Evolutionary conservation across 2,797 vertebrate genomes (phyloP), one percentile per base, ranked within the genome.

Genomic region (Prunella strophiata): DNA sequence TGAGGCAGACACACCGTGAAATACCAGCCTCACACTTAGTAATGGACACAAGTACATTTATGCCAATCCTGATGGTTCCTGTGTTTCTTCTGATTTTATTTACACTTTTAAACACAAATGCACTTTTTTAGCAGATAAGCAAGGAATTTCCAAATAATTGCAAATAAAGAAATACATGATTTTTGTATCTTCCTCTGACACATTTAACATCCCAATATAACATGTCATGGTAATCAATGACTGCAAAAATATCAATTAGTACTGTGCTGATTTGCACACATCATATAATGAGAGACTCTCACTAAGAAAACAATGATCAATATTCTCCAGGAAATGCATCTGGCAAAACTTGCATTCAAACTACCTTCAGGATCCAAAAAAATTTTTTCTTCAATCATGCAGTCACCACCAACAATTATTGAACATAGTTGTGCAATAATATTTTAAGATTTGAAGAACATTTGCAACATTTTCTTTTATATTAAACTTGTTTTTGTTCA

Each of bases 141-240:
- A 80, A 88, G 25, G 19, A 47, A 82, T 65, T 85, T 74, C 11
- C 7, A 50, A 91, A 68, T 34, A 59, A 73, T 1, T 67, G 10
- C 10, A 93, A 91, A 63, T 13, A n/a, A 70, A 27, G 22, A 52
- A 45, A 14, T 2, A 16, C 2, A 8, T 16, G 2, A 27, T 45
- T 76, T 73, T 76, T 70, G 0, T 34, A 25, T 79, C n/a, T 79
- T 78, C 18, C 16, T 63, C 59, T 89, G 72, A 68, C 5, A 54
- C 20, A 59, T 50, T 67, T 50, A 71, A 14, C 34, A 61, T n/a
- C 11, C 38, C 34, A 36, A 4, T 40, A 15, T 9, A 61, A 72
- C 2, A n/a, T 0, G 3, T 7, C 27, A 57, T 12, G 17, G 14
- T 50, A n/a, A 79, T 51, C 9, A 40, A 1, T 30, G 17, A 47